Evolutionary conservation across 1,140 invertebrate species (phyloP).

Genomic region (Cataglyphis hispanica): DNA sequence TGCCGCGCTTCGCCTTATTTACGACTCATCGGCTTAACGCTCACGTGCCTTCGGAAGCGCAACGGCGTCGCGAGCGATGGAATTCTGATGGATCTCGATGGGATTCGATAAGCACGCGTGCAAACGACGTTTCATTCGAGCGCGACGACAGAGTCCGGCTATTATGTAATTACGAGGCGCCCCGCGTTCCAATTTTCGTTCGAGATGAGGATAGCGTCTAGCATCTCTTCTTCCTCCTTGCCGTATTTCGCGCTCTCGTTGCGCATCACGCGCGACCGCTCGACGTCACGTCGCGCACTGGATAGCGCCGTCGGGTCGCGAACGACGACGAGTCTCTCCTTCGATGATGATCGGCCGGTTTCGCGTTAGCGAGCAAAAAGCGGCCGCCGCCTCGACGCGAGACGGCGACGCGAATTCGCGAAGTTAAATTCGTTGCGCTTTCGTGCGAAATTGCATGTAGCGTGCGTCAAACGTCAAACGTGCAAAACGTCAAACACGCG

Average conservation of each 20-base stretch:
- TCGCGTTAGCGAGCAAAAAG: slow-evolving; percentile 38
- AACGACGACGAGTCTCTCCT: background rate
- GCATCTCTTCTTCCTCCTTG: background rate
- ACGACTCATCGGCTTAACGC: background rate
- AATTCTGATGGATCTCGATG: background rate
- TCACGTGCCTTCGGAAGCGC: background rate
- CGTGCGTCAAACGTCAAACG: too few species aligned
- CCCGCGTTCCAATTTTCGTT: background rate
- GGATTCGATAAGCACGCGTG: too few species aligned
- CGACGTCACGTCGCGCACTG: slow-evolving; percentile 42
- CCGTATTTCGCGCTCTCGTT: slow-evolving; percentile 13
- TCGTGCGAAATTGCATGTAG: background rate
- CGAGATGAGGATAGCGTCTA: background rate
- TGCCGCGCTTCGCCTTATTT: background rate
- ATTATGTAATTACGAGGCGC: slow-evolving; percentile 18
- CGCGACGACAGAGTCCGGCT: background rate
- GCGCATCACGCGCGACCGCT: background rate
- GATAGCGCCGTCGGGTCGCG: slow-evolving; percentile 4
- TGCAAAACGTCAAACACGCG: background rate
- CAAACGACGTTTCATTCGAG: slow-evolving; percentile 18
- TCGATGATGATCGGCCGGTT: slow-evolving; percentile 18
- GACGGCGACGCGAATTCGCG: slow-evolving; percentile 18
- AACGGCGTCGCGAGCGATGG: slow-evolving; percentile 2
- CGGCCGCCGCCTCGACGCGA: background rate
- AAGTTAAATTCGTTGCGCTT: background rate